These are phyloP conservation scores for Gopherus evgoodei DNA, from an alignment of 2,113 vertebrate species.

Conservation along the genomic window DNA sequence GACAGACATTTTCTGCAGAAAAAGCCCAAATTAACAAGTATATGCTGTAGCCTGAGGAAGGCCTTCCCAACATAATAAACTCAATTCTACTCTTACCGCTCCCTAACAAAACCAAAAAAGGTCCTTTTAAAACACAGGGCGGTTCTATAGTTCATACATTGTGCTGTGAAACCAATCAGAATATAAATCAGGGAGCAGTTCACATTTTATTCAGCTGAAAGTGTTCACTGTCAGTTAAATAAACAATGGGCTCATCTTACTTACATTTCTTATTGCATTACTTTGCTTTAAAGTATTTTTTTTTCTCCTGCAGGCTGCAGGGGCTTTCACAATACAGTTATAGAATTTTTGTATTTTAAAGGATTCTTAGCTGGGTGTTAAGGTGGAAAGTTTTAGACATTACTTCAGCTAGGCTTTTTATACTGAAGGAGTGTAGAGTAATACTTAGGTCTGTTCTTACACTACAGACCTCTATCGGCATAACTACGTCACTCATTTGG, in stretches of 20 bases:
- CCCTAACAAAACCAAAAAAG: neutral
- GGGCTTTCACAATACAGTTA: neutral
- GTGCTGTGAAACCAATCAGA: neutral
- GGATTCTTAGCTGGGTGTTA: neutral
- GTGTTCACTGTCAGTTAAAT: slow-evolving; percentile 33
- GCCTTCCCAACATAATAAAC: neutral
- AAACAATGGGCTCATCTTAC: slow-evolving; percentile 13
- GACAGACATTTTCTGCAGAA: neutral
- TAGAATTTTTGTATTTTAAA: neutral
- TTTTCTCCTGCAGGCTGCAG: neutral
- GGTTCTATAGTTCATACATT: neutral
- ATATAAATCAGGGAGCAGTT: neutral
- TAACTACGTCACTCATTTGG: too few species aligned
- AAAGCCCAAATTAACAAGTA: neutral
- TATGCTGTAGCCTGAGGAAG: neutral
- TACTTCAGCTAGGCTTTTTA: neutral
- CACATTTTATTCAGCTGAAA: neutral
- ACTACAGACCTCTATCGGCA: too few species aligned
- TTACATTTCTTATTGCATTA: slow-evolving; percentile 7
- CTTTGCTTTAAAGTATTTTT: neutral
- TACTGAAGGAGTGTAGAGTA: neutral
- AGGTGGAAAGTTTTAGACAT: neutral
- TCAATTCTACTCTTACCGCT: neutral
- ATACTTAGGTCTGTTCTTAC: too few species aligned
- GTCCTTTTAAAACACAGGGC: neutral